Evolutionary conservation across 2,797 vertebrate genomes (phyloP).

Genomic region (Threskiornis aethiopicus): DNA sequence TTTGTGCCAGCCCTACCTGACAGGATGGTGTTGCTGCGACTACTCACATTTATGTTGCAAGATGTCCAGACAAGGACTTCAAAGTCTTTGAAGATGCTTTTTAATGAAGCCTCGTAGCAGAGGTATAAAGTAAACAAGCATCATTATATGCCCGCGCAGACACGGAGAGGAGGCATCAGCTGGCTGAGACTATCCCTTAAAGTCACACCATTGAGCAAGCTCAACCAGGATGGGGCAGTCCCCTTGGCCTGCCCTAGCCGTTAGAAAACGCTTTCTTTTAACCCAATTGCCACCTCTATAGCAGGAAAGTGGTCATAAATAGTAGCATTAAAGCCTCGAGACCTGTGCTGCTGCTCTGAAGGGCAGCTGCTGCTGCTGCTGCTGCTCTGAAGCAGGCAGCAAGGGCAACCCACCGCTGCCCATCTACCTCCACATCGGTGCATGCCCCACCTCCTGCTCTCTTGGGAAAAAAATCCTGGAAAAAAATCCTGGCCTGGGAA

Average conservation of each 20-base stretch:
- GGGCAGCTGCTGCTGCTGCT: no score
- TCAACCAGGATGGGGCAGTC: not conserved
- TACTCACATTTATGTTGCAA: not conserved
- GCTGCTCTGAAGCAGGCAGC: not conserved
- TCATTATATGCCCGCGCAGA: not conserved
- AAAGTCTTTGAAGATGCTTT: not conserved
- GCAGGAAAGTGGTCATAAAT: not conserved
- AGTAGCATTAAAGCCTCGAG: not conserved
- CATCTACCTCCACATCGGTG: not conserved
- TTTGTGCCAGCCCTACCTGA: not conserved
- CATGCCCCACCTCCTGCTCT: not conserved
- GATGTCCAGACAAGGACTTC: not conserved
- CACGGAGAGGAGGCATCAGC: rapidly evolving
- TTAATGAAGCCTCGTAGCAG: not conserved
- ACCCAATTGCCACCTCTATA: not conserved
- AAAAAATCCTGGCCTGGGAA: not conserved
- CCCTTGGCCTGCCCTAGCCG: not conserved
- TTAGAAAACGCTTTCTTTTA: not conserved
- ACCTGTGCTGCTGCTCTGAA: not conserved
- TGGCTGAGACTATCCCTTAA: not conserved
- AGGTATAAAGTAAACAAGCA: not conserved
- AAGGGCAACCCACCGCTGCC: not conserved
- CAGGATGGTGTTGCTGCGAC: not conserved
- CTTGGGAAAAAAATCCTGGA: not conserved
- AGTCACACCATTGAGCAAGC: not conserved